Conservation (phyloP, 2,888 invertebrate genomes). For the Tyria jacobaeae region DNA sequence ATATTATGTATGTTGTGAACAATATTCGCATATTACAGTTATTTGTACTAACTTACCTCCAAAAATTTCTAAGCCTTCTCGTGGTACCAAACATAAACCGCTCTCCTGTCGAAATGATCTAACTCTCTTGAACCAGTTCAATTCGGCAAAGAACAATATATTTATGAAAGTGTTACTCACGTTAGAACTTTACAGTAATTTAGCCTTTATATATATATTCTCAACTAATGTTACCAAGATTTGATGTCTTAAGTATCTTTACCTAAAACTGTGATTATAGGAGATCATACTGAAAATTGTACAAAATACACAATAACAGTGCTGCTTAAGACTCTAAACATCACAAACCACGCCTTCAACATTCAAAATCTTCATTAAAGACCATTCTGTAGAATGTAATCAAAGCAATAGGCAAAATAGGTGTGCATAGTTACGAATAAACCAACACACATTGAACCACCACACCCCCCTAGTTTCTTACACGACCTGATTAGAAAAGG, state of each 20-base stretch:
- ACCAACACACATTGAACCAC: slow-evolving; percentile 62
- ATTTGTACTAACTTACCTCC: no score
- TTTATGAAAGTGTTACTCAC: neutral
- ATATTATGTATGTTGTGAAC: no score
- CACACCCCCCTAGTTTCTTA: slow-evolving; percentile 46
- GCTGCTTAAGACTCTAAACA: slow-evolving; percentile 67
- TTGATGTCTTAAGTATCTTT: slow-evolving; percentile 15
- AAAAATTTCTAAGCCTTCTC: no score
- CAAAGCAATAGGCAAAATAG: slow-evolving; percentile 83
- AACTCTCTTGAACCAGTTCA: neutral
- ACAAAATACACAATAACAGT: slow-evolving; percentile 56
- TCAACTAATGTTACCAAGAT: slow-evolving; percentile 22
- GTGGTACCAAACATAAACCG: neutral
- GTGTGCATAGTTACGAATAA: slow-evolving; percentile 77
- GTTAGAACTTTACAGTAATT: neutral
- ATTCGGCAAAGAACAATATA: neutral
- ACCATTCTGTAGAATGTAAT: slow-evolving; percentile 80
- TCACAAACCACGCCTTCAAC: slow-evolving; percentile 68
- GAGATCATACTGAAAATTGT: slow-evolving; percentile 49
- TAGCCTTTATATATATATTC: slow-evolving; percentile 7
- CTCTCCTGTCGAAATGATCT: neutral
- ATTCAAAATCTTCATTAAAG: slow-evolving; percentile 82
- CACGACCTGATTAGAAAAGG: slow-evolving; percentile 61
- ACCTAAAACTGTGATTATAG: slow-evolving; percentile 38
- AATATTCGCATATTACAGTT: no score